Evolutionary conservation across 2,888 invertebrate genomes (phyloP).

Genomic region (Epinotia demarniana): DNA sequence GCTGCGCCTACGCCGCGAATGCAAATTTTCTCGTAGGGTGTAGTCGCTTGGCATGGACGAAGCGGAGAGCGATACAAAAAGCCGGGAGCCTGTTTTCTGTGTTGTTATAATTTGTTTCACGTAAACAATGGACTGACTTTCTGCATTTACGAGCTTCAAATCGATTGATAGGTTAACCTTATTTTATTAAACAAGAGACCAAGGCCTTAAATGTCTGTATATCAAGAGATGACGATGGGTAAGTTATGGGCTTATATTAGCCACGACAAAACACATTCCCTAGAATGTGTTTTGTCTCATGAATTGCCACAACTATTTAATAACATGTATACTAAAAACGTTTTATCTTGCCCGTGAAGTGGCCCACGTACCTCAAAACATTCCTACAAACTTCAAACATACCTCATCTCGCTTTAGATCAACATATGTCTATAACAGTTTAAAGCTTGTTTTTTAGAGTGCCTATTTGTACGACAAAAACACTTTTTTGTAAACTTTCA

Average conservation of each 20-base stretch:
- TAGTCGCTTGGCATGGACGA: slow-evolving; percentile 11
- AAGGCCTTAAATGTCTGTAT: neutral
- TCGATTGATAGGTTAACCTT: neutral
- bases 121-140: neutral
- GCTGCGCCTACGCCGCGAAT: slow-evolving; percentile 42
- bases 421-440: neutral
- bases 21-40: slow-evolving; percentile 32
- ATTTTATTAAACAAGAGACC: neutral
- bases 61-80: slow-evolving; percentile 21
- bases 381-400: neutral
- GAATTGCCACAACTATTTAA: neutral
- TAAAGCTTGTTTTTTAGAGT: neutral
- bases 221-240: neutral
- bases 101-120: neutral
- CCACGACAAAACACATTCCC: too few species aligned
- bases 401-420: neutral
- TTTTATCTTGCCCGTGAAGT: neutral
- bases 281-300: neutral
- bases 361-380: neutral
- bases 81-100: neutral
- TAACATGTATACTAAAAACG: neutral
- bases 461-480: neutral
- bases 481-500: slow-evolving; percentile 17
- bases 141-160: neutral
- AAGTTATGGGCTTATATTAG: neutral